Conservation (phyloP, 1,140 invertebrate species). For the Latrodectus geometricus region DNA sequence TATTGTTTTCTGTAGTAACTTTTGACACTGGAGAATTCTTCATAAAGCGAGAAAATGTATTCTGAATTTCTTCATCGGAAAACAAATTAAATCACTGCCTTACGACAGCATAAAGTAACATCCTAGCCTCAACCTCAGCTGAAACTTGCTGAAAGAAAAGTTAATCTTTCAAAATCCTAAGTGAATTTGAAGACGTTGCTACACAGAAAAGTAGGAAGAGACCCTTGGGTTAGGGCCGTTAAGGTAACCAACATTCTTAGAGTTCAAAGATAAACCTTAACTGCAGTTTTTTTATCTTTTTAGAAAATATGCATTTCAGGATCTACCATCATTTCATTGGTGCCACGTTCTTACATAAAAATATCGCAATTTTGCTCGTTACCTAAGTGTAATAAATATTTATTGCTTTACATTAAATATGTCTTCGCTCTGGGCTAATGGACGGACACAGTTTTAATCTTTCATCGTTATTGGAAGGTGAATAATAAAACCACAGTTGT, state of each 20-base stretch:
- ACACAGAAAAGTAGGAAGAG: neutral
- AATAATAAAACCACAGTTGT: constrained; percentile 9
- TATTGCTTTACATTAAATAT: constrained; percentile 40
- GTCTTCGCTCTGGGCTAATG: constrained; percentile 21
- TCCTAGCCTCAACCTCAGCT: constrained; percentile 19
- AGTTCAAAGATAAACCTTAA: constrained; percentile 53
- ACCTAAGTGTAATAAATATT: constrained; percentile 47
- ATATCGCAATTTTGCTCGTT: constrained; percentile 21
- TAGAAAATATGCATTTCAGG: constrained; percentile 19
- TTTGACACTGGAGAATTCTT: too few relatives aligned
- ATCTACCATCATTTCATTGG: neutral
- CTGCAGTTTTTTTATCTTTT: constrained; percentile 19
- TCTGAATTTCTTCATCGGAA: too few relatives aligned
- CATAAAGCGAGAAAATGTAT: too few relatives aligned
- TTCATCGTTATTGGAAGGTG: constrained; percentile 2
- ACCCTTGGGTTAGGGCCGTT: constrained; percentile 41
- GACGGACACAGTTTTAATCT: constrained; percentile 14
- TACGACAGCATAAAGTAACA: neutral
- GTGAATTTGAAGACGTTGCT: constrained; percentile 34
- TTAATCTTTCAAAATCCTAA: constrained; percentile 33
- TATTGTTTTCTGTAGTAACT: too few relatives aligned
- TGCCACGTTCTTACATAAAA: constrained; percentile 1
- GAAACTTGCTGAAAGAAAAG: constrained; percentile 40
- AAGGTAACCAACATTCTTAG: constrained; percentile 31
- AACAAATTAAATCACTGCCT: constrained; percentile 24